Evolutionary conservation across 2,888 invertebrate genomes (phyloP), one percentile per base, ranked within the genome.

Genomic region (Drosophila trichaetosa): DNA sequence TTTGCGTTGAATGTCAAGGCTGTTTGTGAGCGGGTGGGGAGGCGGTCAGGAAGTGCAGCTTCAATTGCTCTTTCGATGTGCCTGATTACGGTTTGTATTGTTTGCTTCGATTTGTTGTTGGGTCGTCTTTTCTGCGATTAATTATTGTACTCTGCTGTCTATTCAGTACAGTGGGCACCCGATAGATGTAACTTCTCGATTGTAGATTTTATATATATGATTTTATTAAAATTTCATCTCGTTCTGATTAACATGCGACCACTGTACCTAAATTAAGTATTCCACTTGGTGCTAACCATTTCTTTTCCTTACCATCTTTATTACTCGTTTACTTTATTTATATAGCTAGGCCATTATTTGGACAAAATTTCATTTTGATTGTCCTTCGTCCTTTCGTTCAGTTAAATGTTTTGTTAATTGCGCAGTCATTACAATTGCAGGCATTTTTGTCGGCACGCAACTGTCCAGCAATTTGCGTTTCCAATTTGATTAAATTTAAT

Each of bases 1-100:
- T 65, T 38, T 8, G 16, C 46, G 3, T 29, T 58, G 69, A 83
- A 82, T 81, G 82, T 83, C 82, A 83, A 83, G 82, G 81, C 59
- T 65, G 34, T 24, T 24, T 36, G 33, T 31, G 13, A 3, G 24
- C 10, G 21, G 46, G 29, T 10, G 48, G 18, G 40, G 8, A 46
- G 24, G 16, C 4, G 4, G 21, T 7, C 7, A 24, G 2, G 46
- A 46, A 51, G 27, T 60, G 31, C 56, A 65, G 80, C 67, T 62
- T 62, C 24, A 53, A 42, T 36, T 36, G n/a, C 18, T n/a, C 46
- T 57, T 46, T 48, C 49, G 18, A 29, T 46, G 36, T 27, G 29
- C 11, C 48, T 31, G 24, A 57, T 53, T 42, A 18, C 40, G 21
- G 54, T 49, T 68, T 40, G 38, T 29, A 42, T 53, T 61, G 34